Base-by-base conservation (phyloP, 2,797 vertebrate genomes). In the Lates japonicus region DNA sequence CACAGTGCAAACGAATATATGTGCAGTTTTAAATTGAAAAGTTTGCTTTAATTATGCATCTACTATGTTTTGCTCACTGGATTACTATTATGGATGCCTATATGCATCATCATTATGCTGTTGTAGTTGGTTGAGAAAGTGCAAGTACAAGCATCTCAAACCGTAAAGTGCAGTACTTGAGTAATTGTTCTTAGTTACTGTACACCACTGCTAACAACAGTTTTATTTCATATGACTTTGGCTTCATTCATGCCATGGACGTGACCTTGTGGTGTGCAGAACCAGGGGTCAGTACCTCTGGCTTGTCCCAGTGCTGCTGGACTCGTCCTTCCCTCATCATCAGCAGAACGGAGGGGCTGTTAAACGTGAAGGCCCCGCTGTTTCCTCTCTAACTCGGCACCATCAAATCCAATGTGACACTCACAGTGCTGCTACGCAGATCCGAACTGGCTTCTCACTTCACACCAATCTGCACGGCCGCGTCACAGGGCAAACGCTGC, bases 381-480 rank as follows among this genome's bases (percentile, higher is more conserved):
- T 87, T 93, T 85, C 70, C 90, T 52, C 78, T 91, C 90, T 87
- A 87, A 91, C 86, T 89, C 76, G 64, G 35, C 44, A 70, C 71
- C 85, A 85, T 90, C 78, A 86, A 82, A 94, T 94, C 64, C 58
- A 74, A 93, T 93, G 85, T 91, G 93, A 94, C 93, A 87, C 7
- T 82, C 85, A 86, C 83, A 90, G 83, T 83, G 84, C 82, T 84
- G 86, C 87, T 82, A 78, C 52, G 67, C 77, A 87, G 85, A 91
- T 94, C 88, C 67, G 74, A 94, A 85, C 90, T 93, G 93, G 91
- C 93, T 93, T 83, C 87, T 88, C 65, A 83, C 90, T 94, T 95
- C 92, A 93, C 91, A 93, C 89, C 87, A 90, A 94, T 94, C 90
- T 92, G 81, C 74, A 71, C 1, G 46, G 88, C 81, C 87, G 90